Evolutionary conservation across 2,888 invertebrate genomes (phyloP).

Genomic region (Trichogramma dendrolimi): DNA sequence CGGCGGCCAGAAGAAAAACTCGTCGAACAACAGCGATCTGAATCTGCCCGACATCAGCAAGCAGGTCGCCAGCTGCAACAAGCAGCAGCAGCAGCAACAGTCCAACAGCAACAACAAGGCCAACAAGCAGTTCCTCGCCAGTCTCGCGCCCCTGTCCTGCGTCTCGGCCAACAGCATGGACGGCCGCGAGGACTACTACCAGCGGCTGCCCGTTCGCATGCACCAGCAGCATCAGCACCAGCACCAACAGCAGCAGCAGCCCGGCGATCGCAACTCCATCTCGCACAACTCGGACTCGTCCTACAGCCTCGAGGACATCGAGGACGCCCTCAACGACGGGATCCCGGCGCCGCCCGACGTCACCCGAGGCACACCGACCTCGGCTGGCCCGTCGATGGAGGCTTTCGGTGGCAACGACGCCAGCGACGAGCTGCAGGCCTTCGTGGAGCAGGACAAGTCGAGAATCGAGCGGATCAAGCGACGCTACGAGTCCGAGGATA

Average conservation of each 20-base stretch:
- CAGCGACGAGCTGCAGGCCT: conserved; percentile 72
- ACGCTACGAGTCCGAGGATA: conserved; percentile 54
- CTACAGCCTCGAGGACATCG: conserved; percentile 65
- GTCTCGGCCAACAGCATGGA: conserved; percentile 62
- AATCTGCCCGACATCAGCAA: conserved; percentile 39
- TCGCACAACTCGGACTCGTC: conserved; percentile 65
- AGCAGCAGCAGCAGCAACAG: conserved; percentile 36
- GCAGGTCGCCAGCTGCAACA: conserved; percentile 23
- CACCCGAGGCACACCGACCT: conserved; percentile 69
- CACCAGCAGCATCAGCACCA: conserved; percentile 32
- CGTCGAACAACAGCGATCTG: conserved; percentile 53
- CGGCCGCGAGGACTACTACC: conserved; percentile 60
- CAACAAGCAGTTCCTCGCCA: conserved; percentile 74
- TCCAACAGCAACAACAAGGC: conserved; percentile 53
- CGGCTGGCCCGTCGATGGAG: conserved; percentile 57
- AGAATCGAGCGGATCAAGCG: conserved; percentile 79
- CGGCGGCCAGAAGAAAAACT: conserved; percentile 54
- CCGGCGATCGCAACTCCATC: conserved; percentile 59
- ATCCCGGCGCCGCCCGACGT: conserved; percentile 66
- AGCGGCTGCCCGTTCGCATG: conserved; percentile 54
- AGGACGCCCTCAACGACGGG: conserved; percentile 57
- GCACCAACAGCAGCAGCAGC: conserved; percentile 32
- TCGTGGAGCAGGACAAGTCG: conserved; percentile 79
- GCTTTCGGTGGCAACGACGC: conserved; percentile 55
- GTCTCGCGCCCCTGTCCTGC: conserved; percentile 74